Evolutionary conservation across 1,140 invertebrate genomes (phyloP), one percentile per base, ranked within the genome.

Genomic region (Cydia fagiglandana): DNA sequence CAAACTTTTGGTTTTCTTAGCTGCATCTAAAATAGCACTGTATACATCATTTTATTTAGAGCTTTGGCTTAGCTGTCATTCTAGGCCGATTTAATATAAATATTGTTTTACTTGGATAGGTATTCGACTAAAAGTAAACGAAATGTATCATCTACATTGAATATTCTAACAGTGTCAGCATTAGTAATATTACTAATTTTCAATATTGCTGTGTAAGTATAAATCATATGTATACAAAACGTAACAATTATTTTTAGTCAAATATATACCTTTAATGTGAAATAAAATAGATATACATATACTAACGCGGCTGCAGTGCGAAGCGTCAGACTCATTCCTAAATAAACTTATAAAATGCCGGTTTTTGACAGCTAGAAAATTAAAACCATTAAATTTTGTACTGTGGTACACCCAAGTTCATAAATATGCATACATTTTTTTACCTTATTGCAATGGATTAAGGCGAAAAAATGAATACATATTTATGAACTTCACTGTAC

Each of bases 91-190:
- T 20, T 17, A 56, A 17, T 56, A 56, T 17, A 56, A 20, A 56
- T 9, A 56, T 24, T 61, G n/a, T 10, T 61, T 24, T 24, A 24
- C 20, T 61, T 24, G 9, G 1, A 12, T 61, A 24, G 56, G 56
- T 61, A 61, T 61, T 61, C n/a, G 56, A 61, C 56, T 24, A 61
- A 61, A 61, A 53, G 50, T 17, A 53, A 53, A 53, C 50, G 5
- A 15, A 47, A 13, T 13, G 0, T 12, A 47, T 41, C 34, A 24
- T 2, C 1, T 47, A 47, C 13, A 45, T 12, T 47, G 12, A 47
- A 47, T 47, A 47, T 47, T 47, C 12, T 47, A 47, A 47, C 4
- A 47, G 45, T 47, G 15, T 47, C 45, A 47, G 13, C 15, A 15
- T 47, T 47, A 47, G 41, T 45, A 12, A 45, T 12, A 13, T 10